Percentiles rank a stretch among this genome's conserved stretches.
Conservation (phyloP, 2,113 vertebrate genomes). For the Rhipidura dahli region DNA sequence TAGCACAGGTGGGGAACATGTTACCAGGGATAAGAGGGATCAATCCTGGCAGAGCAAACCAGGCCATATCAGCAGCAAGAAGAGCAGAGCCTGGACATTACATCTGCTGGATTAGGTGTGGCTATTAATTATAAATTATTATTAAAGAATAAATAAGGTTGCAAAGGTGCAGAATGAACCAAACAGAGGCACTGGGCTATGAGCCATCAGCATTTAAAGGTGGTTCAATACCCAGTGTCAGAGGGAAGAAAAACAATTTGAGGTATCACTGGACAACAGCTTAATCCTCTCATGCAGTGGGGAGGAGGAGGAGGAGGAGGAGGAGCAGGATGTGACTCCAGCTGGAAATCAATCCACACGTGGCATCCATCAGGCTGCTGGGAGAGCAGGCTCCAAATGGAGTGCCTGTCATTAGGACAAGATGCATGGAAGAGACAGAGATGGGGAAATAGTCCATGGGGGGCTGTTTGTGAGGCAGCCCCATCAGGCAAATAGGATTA, state of each 20-base stretch:
- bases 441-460: not conserved
- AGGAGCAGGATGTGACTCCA: not conserved
- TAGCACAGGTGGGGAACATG: not conserved
- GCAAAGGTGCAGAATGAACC: not conserved
- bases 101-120: not conserved
- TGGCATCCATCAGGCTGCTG: conserved; percentile 42
- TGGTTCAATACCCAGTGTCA: not conserved
- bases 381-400: conserved; percentile 17
- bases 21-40: not conserved
- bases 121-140: not conserved
- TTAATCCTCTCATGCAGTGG: not conserved
- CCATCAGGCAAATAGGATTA: conserved; percentile 26
- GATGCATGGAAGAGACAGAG: conserved; percentile 17
- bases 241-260: not conserved
- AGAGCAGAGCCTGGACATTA: not conserved
- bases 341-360: conserved; percentile 1
- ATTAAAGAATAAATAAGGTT: not conserved
- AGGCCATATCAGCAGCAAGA: not conserved
- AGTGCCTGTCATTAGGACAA: conserved; percentile 5
- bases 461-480: conserved; percentile 32
- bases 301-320: not conserved
- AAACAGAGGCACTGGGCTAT: not conserved
- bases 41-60: not conserved
- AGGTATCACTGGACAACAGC: not conserved
- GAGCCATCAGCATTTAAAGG: not conserved